Base-by-base conservation (phyloP, 1,140 invertebrate species). In the Brachionus koreanus region DNA sequence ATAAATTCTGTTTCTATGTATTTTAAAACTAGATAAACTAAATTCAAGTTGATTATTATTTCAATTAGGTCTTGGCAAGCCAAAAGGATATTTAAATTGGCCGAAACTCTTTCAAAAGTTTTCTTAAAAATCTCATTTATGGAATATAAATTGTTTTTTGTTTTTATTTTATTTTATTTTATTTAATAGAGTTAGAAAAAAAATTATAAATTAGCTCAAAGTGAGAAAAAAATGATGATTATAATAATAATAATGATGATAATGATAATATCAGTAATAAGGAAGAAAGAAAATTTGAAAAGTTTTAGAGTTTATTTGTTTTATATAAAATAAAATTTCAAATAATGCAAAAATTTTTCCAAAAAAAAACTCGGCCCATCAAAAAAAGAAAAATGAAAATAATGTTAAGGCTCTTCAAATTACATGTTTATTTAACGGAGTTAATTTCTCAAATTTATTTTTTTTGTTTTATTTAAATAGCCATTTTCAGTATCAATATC, bases 241-340 rank as follows among this genome's bases (percentile, higher is more conserved):
- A 12, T 12, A 52, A 57, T 57, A 57, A 57, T 29, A 52, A 52
- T 16, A 52, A 52, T 19, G 19, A 12, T 12, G 19, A 57, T 57
- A 57, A 57, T 57, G 19, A 23, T 57, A 57, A 57, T 57, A 57
- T 9, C 2, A 57, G 19, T 16, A n/a, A 46, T 46, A 46, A 46
- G 10, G n/a, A n/a, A n/a, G n/a, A n/a, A 65, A 65, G 13, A 65
- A 65, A 65, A 65, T 37, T 65, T 33, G 33, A 65, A 29, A 37
- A 33, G 25, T 65, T 33, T 65, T 65, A 33, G 25, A 33, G 12
- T 65, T 65, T 33, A 65, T 33, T 65, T 19, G 33, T 69, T 69
- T 37, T 69, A 69, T 69, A 69, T 69, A 69, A 69, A 69, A 69
- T 43, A 69, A 69, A 69, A 69, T 42, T 69, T 69, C 37, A 69